A percentile compares a stretch with the other conserved stretches of the same genome.
phyloP scores from a whole-genome alignment of 2,797 vertebrate species.

The Esox lucius region DNA sequence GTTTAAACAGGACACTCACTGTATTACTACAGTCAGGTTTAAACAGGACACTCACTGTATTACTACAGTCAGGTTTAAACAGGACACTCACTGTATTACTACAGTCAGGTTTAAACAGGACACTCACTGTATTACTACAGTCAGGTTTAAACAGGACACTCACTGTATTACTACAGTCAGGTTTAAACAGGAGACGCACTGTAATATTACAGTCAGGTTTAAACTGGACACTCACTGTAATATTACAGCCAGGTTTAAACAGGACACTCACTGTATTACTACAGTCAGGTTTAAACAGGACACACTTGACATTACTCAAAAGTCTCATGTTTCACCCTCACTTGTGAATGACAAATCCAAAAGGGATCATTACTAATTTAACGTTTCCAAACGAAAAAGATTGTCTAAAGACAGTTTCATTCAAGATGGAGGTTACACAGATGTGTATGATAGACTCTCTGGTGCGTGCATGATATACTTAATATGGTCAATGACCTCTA shows the following conservation, averaged over 20 bases:
- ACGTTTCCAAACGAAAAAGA: too few species aligned
- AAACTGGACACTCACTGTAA: slow-evolving; percentile 36
- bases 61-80: too few species aligned
- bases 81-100: too few species aligned
- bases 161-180: too few species aligned
- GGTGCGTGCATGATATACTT: neutral
- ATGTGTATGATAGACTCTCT: neutral
- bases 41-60: too few species aligned
- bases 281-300: slow-evolving; percentile 52
- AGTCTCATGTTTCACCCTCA: slow-evolving; percentile 26
- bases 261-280: slow-evolving; percentile 31
- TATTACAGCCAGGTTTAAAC: slow-evolving; percentile 54
- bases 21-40: too few species aligned
- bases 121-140: too few species aligned
- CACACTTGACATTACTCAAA: slow-evolving; percentile 17
- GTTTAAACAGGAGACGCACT: neutral
- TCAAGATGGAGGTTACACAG: neutral
- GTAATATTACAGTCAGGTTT: slow-evolving; percentile 41
- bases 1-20: too few species aligned
- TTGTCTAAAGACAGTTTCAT: neutral
- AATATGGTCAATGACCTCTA: neutral
- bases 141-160: too few species aligned
- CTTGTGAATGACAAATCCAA: slow-evolving; percentile 25
- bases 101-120: too few species aligned
- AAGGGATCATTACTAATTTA: neutral